These are phyloP conservation scores for Luffia ferchaultella DNA, from an alignment of 2,888 invertebrate species.

Conservation along the genomic window DNA sequence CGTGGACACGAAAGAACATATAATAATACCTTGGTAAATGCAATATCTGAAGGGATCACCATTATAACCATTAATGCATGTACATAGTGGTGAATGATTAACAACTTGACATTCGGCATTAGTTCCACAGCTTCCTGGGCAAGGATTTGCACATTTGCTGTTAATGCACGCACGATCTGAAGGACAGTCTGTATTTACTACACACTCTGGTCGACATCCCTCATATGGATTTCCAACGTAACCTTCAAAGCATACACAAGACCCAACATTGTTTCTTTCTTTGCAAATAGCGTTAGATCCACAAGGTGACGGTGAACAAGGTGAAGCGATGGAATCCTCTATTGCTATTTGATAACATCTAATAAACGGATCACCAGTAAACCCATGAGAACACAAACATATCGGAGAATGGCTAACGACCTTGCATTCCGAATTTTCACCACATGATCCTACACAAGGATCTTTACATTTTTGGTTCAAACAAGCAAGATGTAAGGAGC, in stretches of 20 bases:
- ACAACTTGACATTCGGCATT: constrained; percentile 79
- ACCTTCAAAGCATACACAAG: constrained; percentile 75
- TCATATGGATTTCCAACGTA: constrained; percentile 83
- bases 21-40: constrained; percentile 44
- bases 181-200: constrained; percentile 75
- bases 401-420: constrained; percentile 81
- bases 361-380: constrained; percentile 79
- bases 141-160: constrained; percentile 79
- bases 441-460: constrained; percentile 78
- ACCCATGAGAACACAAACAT: constrained; percentile 74
- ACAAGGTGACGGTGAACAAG: constrained; percentile 70
- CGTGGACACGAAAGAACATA: background rate
- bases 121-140: constrained; percentile 79
- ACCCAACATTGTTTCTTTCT: constrained; percentile 66
- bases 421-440: constrained; percentile 75
- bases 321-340: constrained; percentile 44
- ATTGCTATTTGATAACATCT: constrained; percentile 58
- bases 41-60: constrained; percentile 81
- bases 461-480: constrained; percentile 79
- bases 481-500: constrained; percentile 73
- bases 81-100: constrained; percentile 74
- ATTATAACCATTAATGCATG: constrained; percentile 72
- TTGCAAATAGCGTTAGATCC: constrained; percentile 72
- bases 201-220: constrained; percentile 79
- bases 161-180: constrained; percentile 74